Conservation (phyloP, 2,888 invertebrate species). For the Lydus trimaculatus region DNA sequence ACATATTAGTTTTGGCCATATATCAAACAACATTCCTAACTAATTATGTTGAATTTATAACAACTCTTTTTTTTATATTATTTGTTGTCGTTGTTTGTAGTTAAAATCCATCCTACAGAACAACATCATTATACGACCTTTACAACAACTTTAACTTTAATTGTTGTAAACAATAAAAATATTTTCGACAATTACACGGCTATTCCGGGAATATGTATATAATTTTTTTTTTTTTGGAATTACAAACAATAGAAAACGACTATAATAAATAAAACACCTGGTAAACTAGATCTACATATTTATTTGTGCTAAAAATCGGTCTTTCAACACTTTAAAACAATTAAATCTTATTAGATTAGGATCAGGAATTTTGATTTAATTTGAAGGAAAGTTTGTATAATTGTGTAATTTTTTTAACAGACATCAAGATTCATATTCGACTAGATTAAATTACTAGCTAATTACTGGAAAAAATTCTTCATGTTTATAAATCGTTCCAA, state of each 20-base stretch:
- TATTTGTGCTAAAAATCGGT: not conserved
- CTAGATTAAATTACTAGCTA: not conserved
- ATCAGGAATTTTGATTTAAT: not conserved
- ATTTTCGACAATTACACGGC: not conserved
- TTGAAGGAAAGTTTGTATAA: not conserved
- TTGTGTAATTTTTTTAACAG: not conserved
- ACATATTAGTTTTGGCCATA: slow-evolving; percentile 1
- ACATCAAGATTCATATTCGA: not conserved
- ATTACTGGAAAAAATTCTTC: not conserved
- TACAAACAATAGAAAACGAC: not conserved
- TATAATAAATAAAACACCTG: not conserved
- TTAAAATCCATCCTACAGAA: not conserved
- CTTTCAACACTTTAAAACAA: not conserved
- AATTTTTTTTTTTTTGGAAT: not conserved
- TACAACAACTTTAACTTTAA: slow-evolving; percentile 6
- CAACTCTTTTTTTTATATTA: slow-evolving; percentile 2
- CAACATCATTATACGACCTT: slow-evolving; percentile 10
- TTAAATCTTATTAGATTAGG: not conserved
- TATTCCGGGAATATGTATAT: not conserved
- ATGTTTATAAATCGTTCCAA: not conserved
- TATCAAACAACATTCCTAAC: slow-evolving; percentile 32
- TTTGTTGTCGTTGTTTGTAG: not conserved
- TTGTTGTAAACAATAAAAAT: slow-evolving; percentile 9
- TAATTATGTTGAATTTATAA: slow-evolving; percentile 28
- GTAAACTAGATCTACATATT: not conserved